A percentile compares a stretch with the other conserved stretches of the same genome.
Conservation (phyloP, 2,797 vertebrate genomes). For the Helicolenus hilgendorfi region DNA sequence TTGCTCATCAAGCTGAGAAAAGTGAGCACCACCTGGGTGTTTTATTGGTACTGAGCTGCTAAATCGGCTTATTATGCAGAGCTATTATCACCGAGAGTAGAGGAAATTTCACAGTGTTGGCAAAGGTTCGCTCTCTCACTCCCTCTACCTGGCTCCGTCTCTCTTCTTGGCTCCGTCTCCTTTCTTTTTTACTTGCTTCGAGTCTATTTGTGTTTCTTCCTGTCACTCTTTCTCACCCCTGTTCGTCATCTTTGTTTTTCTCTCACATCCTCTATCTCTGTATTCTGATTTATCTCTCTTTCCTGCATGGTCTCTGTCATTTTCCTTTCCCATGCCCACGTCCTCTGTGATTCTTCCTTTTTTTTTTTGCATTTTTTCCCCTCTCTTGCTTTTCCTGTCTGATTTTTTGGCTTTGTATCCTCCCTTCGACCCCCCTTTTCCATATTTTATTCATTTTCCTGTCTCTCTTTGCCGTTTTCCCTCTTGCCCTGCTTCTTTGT, state of each 20-base stretch:
- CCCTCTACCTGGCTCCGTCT: slow-evolving; percentile 21
- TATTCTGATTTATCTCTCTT: slow-evolving; percentile 24
- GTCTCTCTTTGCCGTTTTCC: slow-evolving; percentile 38
- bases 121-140: slow-evolving; percentile 22
- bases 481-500: not conserved
- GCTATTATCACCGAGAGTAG: slow-evolving; percentile 68
- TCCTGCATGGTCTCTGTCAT: not conserved
- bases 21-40: slow-evolving; percentile 72
- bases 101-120: slow-evolving; percentile 65
- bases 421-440: not conserved
- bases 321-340: not conserved
- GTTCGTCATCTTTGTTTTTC: slow-evolving; percentile 1
- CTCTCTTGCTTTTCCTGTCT: not conserved
- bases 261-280: not conserved
- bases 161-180: slow-evolving; percentile 4
- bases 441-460: slow-evolving; percentile 3
- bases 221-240: slow-evolving; percentile 1
- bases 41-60: slow-evolving; percentile 74
- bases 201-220: slow-evolving; percentile 4
- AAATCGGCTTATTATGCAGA: slow-evolving; percentile 76
- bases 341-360: slow-evolving; percentile 2
- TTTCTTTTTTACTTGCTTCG: slow-evolving; percentile 17
- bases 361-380: not conserved
- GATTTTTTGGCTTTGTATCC: slow-evolving; percentile 34
- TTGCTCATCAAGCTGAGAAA: slow-evolving; percentile 56